A percentile compares a stretch with the other conserved stretches of the same genome.
These are phyloP conservation scores for Allobates femoralis DNA, from an alignment of 2,797 vertebrate genomes.

Conservation along the genomic window DNA sequence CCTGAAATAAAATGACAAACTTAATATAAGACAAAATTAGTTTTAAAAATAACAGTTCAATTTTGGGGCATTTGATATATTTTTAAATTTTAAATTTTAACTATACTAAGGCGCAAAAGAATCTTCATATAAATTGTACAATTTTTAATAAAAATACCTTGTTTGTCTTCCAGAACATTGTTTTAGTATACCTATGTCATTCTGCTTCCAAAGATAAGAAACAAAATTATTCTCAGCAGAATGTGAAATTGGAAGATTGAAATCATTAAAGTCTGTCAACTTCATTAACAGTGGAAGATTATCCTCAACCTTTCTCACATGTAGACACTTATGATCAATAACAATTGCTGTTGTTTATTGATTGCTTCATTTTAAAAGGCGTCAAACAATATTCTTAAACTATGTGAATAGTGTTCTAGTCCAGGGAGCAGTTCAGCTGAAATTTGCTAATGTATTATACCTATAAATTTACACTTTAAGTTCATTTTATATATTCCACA, in stretches of 20 bases:
- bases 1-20: neutral
- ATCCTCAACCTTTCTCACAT: constrained; percentile 32
- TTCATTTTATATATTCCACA: neutral
- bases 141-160: neutral
- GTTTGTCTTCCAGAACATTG: neutral
- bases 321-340: constrained; percentile 42
- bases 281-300: constrained; percentile 41
- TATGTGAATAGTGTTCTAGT: constrained; percentile 15
- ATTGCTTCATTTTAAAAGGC: constrained; percentile 21
- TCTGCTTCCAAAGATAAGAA: constrained; percentile 22
- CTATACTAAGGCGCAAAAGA: neutral
- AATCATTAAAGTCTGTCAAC: constrained; percentile 47
- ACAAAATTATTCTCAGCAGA: constrained; percentile 36
- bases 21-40: constrained; percentile 11
- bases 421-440: neutral
- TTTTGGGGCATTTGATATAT: neutral
- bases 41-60: neutral
- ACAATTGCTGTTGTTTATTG: constrained; percentile 41
- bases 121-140: neutral
- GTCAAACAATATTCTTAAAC: constrained; percentile 27
- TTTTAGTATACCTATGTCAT: neutral
- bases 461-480: neutral
- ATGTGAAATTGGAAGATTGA: constrained; percentile 49
- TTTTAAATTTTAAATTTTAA: neutral
- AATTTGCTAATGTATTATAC: neutral